Percentiles rank a stretch among this genome's conserved stretches.
These are phyloP conservation scores for Bungarus multicinctus DNA, from an alignment of 2,113 vertebrate genomes.

Conservation along the genomic window DNA sequence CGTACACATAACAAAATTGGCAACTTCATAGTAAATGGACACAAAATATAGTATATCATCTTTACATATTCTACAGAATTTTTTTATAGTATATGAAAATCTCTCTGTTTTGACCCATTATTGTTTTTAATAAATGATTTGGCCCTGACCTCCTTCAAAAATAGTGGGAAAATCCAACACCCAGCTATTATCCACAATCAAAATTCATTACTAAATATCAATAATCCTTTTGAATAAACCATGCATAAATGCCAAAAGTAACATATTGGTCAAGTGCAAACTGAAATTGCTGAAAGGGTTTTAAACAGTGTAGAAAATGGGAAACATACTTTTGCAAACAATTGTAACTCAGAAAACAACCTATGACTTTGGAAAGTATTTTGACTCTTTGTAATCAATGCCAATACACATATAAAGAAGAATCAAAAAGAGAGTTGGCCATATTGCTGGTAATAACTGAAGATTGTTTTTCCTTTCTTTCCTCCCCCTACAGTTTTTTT, in stretches of 20 bases:
- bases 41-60: not conserved
- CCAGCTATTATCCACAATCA: not conserved
- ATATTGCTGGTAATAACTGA: not conserved
- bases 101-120: conserved; percentile 24
- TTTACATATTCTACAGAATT: conserved; percentile 10
- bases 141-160: not conserved
- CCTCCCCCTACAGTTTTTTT: not conserved
- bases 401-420: fast-evolving
- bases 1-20: not conserved
- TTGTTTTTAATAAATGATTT: not conserved
- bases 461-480: not conserved
- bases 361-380: not conserved
- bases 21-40: not conserved
- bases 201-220: not conserved
- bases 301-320: not conserved
- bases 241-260: not conserved
- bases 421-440: not conserved
- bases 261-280: not conserved
- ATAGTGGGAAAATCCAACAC: not conserved
- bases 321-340: not conserved
- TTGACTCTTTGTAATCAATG: conserved; percentile 7
- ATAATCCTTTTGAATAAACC: not conserved
- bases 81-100: not conserved
- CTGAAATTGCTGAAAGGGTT: not conserved
- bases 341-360: not conserved